Conservation (phyloP, 2,888 invertebrate species). For the Ptychoptera albimana region DNA sequence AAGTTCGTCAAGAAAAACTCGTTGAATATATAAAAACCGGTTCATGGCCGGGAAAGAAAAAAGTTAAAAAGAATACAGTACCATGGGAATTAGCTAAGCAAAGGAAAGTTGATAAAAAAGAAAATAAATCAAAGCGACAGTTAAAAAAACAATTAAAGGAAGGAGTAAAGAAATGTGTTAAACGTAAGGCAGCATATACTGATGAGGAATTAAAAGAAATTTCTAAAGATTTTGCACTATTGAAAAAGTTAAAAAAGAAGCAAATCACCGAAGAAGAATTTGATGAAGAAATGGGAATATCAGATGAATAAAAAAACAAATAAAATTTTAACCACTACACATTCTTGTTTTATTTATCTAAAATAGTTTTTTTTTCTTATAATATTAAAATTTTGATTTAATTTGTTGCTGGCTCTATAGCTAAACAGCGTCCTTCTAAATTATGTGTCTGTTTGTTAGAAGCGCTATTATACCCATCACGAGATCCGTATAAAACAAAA, state of each 20-base stretch:
- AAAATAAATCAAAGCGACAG: conserved; percentile 38
- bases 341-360: not conserved
- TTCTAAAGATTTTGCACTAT: conserved; percentile 61
- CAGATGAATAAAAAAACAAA: conserved; percentile 8
- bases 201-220: conserved; percentile 63
- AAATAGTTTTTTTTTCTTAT: not conserved
- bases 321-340: too few species aligned
- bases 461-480: conserved; percentile 45
- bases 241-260: conserved; percentile 74
- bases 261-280: conserved; percentile 56
- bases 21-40: conserved; percentile 56
- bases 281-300: conserved; percentile 41
- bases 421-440: conserved; percentile 51
- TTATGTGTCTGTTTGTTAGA: conserved; percentile 42
- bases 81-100: conserved; percentile 67
- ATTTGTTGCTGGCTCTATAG: conserved; percentile 38
- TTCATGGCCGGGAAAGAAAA: conserved; percentile 50
- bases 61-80: conserved; percentile 36
- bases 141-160: conserved; percentile 26
- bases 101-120: conserved; percentile 46
- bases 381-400: not conserved
- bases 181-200: conserved; percentile 35
- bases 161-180: conserved; percentile 1
- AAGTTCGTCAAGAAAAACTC: conserved; percentile 52
- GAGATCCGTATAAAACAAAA: conserved; percentile 49